Evolutionary conservation across 2,113 vertebrate species (phyloP).

Genomic region (Rhynchomys soricoides): DNA sequence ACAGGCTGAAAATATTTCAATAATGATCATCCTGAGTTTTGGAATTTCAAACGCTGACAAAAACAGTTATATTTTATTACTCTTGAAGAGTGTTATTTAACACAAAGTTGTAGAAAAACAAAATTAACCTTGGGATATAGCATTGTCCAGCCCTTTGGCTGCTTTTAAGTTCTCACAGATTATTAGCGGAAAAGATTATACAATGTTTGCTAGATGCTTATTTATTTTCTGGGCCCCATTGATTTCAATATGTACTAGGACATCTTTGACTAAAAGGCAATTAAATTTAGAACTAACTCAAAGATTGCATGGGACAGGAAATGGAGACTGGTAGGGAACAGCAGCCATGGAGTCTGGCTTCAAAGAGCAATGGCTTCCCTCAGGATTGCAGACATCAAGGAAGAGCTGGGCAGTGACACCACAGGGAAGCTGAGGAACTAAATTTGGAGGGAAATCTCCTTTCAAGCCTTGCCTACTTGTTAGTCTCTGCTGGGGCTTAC

Average conservation of each 20-base stretch:
- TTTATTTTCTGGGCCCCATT: neutral
- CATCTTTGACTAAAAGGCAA: constrained; percentile 6
- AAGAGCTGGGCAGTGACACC: neutral
- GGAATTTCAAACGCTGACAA: constrained; percentile 43
- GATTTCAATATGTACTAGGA: neutral
- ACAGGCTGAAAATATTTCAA: neutral
- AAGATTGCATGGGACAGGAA: neutral
- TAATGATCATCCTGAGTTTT: constrained; percentile 24
- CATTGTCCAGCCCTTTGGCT: neutral
- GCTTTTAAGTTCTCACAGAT: neutral
- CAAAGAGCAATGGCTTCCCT: neutral
- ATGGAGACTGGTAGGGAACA: neutral
- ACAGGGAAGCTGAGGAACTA: neutral
- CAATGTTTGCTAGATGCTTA: constrained; percentile 11
- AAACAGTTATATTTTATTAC: neutral
- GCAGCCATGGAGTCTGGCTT: neutral
- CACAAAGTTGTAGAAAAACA: constrained; percentile 39
- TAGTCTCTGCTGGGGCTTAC: neutral
- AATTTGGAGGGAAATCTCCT: neutral
- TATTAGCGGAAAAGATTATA: constrained; percentile 30
- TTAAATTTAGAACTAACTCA: constrained; percentile 32
- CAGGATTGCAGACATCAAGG: neutral
- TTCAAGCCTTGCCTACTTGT: neutral
- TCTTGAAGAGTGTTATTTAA: constrained; percentile 27
- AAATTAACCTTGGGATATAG: neutral